Percentiles rank a stretch among this genome's conserved stretches.
phyloP scores from a whole-genome alignment of 1,140 invertebrate genomes.

The Bathynomus jamesi region DNA sequence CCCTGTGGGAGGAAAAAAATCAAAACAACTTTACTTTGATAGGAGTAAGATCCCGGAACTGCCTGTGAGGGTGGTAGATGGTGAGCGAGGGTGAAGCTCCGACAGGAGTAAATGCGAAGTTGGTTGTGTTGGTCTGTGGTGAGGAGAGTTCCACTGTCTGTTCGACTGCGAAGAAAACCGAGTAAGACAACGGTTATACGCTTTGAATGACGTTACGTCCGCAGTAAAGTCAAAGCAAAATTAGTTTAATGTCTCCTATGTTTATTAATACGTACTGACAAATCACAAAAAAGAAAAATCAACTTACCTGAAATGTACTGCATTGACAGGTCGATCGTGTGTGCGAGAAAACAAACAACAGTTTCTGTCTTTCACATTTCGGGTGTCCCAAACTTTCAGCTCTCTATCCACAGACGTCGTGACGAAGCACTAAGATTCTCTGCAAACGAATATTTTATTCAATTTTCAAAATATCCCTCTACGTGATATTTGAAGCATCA shows the following conservation, averaged over 20 bases:
- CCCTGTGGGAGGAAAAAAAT: slow-evolving; percentile 4
- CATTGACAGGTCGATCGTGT: slow-evolving; percentile 13
- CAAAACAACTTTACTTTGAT: slow-evolving; percentile 42
- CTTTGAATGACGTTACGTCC: too few relatives aligned
- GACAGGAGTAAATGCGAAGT: slow-evolving; percentile 41
- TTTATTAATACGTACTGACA: not conserved
- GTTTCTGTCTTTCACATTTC: slow-evolving; percentile 7
- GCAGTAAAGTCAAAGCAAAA: too few relatives aligned
- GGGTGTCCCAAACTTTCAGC: slow-evolving; percentile 18
- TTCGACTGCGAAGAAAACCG: slow-evolving; percentile 39
- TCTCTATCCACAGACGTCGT: slow-evolving; percentile 14
- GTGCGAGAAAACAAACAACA: not conserved
- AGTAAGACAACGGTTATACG: too few relatives aligned
- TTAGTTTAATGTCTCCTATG: too few relatives aligned
- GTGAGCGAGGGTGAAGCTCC: slow-evolving; percentile 41
- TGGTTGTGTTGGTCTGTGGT: slow-evolving; percentile 44
- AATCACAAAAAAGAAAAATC: not conserved
- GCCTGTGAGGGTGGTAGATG: slow-evolving; percentile 44
- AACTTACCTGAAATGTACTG: slow-evolving; percentile 20
- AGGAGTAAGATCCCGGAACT: slow-evolving; percentile 45
- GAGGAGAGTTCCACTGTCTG: slow-evolving; percentile 41
- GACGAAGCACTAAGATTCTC: slow-evolving; percentile 10
- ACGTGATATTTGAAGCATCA: too few relatives aligned
- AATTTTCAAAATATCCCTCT: too few relatives aligned
- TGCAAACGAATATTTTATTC: slow-evolving; percentile 8